Evolutionary conservation across 2,113 vertebrate genomes (phyloP).

Genomic region (Lonchura striata): DNA sequence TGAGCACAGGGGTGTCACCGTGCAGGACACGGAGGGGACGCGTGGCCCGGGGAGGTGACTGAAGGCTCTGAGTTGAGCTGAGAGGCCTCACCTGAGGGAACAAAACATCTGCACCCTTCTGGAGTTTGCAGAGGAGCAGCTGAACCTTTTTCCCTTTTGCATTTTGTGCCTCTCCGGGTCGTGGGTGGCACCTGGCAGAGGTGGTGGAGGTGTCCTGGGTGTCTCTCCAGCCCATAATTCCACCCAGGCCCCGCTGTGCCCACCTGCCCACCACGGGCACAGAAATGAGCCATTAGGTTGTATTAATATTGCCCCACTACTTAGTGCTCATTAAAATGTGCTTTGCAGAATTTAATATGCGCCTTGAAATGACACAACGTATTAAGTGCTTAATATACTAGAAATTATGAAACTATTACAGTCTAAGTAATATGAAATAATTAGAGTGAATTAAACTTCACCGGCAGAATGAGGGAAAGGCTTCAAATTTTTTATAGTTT

Average conservation of each 20-base stretch:
- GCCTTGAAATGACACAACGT: slow-evolving; percentile 82
- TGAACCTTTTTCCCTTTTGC: rapidly evolving
- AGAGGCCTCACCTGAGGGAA: rapidly evolving
- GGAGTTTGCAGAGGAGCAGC: not conserved
- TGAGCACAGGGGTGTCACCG: rapidly evolving
- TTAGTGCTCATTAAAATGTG: slow-evolving; percentile 85
- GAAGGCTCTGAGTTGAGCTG: rapidly evolving
- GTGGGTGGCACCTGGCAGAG: rapidly evolving
- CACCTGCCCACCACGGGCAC: not conserved
- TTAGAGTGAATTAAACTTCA: slow-evolving; percentile 78
- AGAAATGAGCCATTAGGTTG: slow-evolving; percentile 22
- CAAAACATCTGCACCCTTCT: rapidly evolving
- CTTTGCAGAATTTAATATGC: slow-evolving; percentile 82
- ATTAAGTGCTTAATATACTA: slow-evolving; percentile 88
- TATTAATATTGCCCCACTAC: slow-evolving; percentile 77
- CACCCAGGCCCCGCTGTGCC: rapidly evolving
- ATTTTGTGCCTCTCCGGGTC: rapidly evolving
- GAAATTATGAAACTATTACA: slow-evolving; percentile 84
- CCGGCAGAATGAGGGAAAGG: slow-evolving; percentile 60
- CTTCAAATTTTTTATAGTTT: slow-evolving; percentile 2
- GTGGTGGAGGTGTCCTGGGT: rapidly evolving
- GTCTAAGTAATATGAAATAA: slow-evolving; percentile 77
- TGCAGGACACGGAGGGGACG: rapidly evolving
- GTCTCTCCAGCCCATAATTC: not conserved
- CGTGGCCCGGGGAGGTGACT: rapidly evolving